phyloP scores from a whole-genome alignment of 2,888 invertebrate genomes.

The Listrodromus nycthemerus region DNA sequence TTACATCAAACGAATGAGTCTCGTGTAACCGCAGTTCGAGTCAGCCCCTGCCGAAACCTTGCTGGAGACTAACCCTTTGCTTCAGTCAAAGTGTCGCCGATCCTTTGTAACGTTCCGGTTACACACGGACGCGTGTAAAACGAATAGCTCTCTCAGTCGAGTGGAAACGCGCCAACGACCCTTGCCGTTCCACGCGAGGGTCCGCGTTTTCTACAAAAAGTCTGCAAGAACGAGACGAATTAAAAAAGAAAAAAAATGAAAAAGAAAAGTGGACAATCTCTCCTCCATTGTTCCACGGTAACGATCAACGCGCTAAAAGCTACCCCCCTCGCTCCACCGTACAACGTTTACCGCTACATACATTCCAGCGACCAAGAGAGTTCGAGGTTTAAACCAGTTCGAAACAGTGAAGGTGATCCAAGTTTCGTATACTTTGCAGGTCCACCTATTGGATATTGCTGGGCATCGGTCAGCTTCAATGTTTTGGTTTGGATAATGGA shows the following conservation, averaged over 20 bases:
- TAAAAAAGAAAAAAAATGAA: slow-evolving; percentile 28
- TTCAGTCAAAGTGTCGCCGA: slow-evolving; percentile 52
- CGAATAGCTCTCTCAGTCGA: slow-evolving; percentile 51
- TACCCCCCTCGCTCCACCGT: slow-evolving; percentile 18
- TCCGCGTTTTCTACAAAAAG: not conserved
- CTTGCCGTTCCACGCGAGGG: slow-evolving; percentile 13
- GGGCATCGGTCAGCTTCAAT: slow-evolving; percentile 14
- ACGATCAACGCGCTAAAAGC: slow-evolving; percentile 58
- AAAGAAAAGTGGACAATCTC: slow-evolving; percentile 57
- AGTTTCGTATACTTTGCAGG: not conserved
- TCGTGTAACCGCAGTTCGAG: slow-evolving; percentile 7
- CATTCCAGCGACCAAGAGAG: slow-evolving; percentile 27
- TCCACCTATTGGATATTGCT: not conserved
- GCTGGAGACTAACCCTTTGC: slow-evolving; percentile 45
- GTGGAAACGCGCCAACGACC: slow-evolving; percentile 57
- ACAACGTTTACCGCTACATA: slow-evolving; percentile 12
- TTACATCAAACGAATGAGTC: slow-evolving; percentile 58
- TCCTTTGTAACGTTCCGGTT: slow-evolving; percentile 17
- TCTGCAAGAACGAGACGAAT: slow-evolving; percentile 25
- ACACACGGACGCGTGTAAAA: slow-evolving; percentile 51
- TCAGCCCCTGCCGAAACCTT: slow-evolving; percentile 6
- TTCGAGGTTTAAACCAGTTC: slow-evolving; percentile 14
- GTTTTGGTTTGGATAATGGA: slow-evolving; percentile 14
- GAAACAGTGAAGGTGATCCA: slow-evolving; percentile 17
- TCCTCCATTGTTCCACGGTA: slow-evolving; percentile 54